A percentile compares a stretch with the other conserved stretches of the same genome.
Evolutionary conservation across 2,113 vertebrate species (phyloP).

Genomic region (Tachysurus fulvidraco): DNA sequence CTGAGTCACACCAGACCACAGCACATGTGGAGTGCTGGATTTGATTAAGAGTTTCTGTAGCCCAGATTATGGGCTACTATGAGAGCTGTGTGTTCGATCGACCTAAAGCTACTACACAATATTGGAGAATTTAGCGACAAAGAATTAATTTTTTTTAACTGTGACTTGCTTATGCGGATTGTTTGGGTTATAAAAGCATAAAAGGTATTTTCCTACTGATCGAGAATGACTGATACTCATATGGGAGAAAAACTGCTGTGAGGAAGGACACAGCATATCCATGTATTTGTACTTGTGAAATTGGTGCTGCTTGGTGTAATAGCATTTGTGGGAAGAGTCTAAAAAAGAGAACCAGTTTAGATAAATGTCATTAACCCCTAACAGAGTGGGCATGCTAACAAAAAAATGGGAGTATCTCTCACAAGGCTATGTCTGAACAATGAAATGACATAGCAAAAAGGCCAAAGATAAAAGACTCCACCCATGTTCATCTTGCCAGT

Average conservation of each 20-base stretch:
- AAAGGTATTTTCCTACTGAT: neutral
- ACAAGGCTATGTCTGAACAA: neutral
- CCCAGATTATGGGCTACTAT: conserved; percentile 23
- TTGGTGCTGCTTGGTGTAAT: neutral
- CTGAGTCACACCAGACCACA: conserved; percentile 46
- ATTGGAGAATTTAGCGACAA: neutral
- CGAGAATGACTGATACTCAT: neutral
- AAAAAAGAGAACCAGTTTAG: neutral
- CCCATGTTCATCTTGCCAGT: neutral
- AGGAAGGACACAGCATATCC: neutral
- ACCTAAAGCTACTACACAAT: neutral
- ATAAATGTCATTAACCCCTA: neutral
- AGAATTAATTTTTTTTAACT: neutral
- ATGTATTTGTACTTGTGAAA: neutral
- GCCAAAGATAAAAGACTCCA: neutral
- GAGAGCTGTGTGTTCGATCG: neutral
- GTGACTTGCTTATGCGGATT: neutral
- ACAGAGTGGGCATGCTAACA: neutral
- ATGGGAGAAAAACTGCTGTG: neutral
- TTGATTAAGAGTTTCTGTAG: conserved; percentile 36
- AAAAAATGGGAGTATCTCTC: neutral
- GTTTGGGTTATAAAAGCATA: neutral
- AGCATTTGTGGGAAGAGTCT: neutral
- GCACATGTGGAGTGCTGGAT: conserved; percentile 30
- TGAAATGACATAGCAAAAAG: conserved; percentile 4